These are phyloP conservation scores for Aurelia aurita DNA, from an alignment of 30 jellyfish, hydroid and myxozoan species.

Conservation along the genomic window DNA sequence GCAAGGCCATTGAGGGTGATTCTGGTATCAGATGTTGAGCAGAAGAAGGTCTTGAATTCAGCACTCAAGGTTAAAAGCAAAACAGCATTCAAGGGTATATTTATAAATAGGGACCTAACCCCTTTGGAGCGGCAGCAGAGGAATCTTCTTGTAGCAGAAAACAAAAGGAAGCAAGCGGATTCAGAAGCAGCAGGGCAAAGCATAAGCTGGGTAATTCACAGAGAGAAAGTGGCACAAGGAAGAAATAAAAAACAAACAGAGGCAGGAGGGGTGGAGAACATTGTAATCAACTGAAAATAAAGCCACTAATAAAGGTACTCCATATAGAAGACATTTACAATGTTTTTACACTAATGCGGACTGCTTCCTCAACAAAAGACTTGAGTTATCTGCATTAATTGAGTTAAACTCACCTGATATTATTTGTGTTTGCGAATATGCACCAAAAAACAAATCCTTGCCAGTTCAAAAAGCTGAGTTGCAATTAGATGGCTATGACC, in stretches of 20 bases:
- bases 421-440: slow-evolving; percentile 30
- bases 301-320: slow-evolving; percentile 22
- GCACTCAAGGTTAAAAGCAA: slow-evolving; percentile 35
- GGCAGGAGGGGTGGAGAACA: too few relatives aligned
- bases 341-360: slow-evolving; percentile 46
- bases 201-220: slow-evolving; percentile 41
- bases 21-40: slow-evolving; percentile 39
- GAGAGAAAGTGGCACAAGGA: slow-evolving; percentile 33
- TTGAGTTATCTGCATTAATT: slow-evolving; percentile 19
- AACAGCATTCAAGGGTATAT: slow-evolving; percentile 1
- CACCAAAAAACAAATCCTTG: slow-evolving; percentile 36
- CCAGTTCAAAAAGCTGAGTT: slow-evolving; percentile 44
- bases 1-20: slow-evolving; percentile 43
- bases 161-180: slow-evolving; percentile 33
- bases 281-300: background rate
- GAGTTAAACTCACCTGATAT: slow-evolving; percentile 27
- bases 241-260: slow-evolving; percentile 1
- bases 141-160: background rate
- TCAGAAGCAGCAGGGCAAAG: slow-evolving; percentile 52
- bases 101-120: too few relatives aligned
- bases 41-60: slow-evolving; percentile 15
- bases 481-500: slow-evolving; percentile 43
- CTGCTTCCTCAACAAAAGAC: slow-evolving; percentile 38
- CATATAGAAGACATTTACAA: slow-evolving; percentile 20
- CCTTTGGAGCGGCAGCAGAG: too few relatives aligned